phyloP scores from a whole-genome alignment of 2,113 vertebrate genomes.

The Hydropotes inermis region DNA sequence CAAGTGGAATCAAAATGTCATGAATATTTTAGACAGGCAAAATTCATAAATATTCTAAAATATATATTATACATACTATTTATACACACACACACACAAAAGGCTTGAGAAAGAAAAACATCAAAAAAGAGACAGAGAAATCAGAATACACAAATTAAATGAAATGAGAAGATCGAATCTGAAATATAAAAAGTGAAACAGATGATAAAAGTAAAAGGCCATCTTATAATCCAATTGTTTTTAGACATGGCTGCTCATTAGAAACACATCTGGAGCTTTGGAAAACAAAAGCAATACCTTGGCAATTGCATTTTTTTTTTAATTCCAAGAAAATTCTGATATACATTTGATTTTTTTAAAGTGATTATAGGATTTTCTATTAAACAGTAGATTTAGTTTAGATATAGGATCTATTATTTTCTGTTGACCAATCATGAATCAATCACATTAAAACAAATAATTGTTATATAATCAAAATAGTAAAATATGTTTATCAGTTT shows the following conservation, averaged over 20 bases:
- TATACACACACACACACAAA: background rate
- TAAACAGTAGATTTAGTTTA: background rate
- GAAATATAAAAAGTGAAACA: background rate
- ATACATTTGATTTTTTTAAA: background rate
- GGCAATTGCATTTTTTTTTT: background rate
- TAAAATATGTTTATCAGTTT: background rate
- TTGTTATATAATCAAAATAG: background rate
- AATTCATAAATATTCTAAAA: background rate
- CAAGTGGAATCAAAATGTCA: background rate
- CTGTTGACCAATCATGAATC: background rate
- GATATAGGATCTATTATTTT: background rate
- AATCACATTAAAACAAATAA: background rate
- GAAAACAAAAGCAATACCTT: background rate
- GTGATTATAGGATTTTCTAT: background rate
- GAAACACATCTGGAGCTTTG: background rate
- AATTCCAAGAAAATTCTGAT: background rate
- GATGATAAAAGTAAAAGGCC: too few relatives aligned
- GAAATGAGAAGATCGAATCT: background rate
- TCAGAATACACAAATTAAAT: background rate
- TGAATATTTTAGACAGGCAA: background rate
- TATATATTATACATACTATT: background rate
- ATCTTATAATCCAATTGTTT: background rate
- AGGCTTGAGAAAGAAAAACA: background rate
- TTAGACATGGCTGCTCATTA: background rate
- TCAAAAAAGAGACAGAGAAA: background rate